Conservation (phyloP, 2,888 invertebrate species). For the Sinodicranocentrus sp. region DNA sequence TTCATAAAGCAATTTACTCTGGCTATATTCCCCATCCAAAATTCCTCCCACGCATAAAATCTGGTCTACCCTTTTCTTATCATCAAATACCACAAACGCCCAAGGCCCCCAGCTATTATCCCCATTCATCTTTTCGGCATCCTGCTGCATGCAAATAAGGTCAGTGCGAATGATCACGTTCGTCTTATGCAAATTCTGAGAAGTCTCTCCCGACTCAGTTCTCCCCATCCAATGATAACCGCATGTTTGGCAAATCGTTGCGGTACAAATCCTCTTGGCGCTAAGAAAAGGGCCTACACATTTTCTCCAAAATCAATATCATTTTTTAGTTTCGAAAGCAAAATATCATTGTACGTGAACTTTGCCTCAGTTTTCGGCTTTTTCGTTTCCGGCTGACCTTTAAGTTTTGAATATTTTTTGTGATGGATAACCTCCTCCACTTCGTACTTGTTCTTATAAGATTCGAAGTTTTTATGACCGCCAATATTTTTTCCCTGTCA, state of each 20-base stretch:
- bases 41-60: slow-evolving; percentile 43
- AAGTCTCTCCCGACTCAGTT: not conserved
- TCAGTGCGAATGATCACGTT: slow-evolving; percentile 19
- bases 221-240: slow-evolving; percentile 42
- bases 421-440: not conserved
- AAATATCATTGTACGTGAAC: slow-evolving; percentile 36
- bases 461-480: not conserved
- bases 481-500: slow-evolving; percentile 24
- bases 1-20: not conserved
- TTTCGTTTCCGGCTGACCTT: not conserved
- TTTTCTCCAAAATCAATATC: slow-evolving; percentile 14
- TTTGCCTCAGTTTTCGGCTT: no score
- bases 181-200: slow-evolving; percentile 26
- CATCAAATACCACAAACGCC: no score
- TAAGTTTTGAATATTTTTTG: not conserved
- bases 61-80: not conserved
- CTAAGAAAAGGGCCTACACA: slow-evolving; percentile 4
- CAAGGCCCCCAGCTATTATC: no score
- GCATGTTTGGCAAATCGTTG: not conserved
- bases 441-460: not conserved
- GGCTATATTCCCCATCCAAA: not conserved
- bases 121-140: no score
- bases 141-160: not conserved
- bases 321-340: not conserved
- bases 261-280: slow-evolving; percentile 20